Conservation (phyloP, 2,797 vertebrate genomes). For the Cossypha dichroa region DNA sequence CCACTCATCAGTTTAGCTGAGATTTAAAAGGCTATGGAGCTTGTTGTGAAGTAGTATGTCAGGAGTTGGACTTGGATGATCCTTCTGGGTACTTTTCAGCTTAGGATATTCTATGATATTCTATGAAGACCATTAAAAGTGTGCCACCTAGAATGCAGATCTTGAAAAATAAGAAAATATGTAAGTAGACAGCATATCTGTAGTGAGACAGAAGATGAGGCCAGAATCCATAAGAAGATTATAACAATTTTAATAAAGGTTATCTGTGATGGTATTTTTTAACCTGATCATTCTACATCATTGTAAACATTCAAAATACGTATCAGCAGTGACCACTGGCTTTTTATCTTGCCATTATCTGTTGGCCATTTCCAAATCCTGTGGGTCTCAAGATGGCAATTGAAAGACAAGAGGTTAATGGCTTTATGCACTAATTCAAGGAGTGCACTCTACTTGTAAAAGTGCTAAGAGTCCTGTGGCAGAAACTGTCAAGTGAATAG, state of each 20-base stretch:
- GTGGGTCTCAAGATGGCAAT: neutral
- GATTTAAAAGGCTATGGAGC: neutral
- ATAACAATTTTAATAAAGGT: neutral
- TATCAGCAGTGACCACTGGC: neutral
- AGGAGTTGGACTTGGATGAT: neutral
- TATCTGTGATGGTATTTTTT: neutral
- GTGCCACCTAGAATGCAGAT: neutral
- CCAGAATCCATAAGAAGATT: neutral
- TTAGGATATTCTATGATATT: neutral
- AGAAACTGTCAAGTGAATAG: constrained; percentile 26
- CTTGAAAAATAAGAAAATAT: neutral
- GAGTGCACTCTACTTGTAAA: neutral
- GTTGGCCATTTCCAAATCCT: neutral
- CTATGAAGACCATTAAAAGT: neutral
- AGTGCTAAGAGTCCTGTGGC: neutral
- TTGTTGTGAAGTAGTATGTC: neutral
- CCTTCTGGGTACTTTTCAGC: neutral
- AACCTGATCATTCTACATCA: neutral
- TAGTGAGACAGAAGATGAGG: neutral
- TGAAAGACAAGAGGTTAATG: neutral
- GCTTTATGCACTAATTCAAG: constrained; percentile 24
- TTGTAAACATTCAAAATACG: neutral
- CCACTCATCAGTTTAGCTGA: neutral
- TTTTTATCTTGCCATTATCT: neutral
- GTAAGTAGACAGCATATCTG: neutral